Percentiles rank a stretch among this genome's conserved stretches.
These are phyloP conservation scores for Nesometra sesokonis DNA, from an alignment of 35 echinoderm and acorn worm genomes.

Conservation along the genomic window DNA sequence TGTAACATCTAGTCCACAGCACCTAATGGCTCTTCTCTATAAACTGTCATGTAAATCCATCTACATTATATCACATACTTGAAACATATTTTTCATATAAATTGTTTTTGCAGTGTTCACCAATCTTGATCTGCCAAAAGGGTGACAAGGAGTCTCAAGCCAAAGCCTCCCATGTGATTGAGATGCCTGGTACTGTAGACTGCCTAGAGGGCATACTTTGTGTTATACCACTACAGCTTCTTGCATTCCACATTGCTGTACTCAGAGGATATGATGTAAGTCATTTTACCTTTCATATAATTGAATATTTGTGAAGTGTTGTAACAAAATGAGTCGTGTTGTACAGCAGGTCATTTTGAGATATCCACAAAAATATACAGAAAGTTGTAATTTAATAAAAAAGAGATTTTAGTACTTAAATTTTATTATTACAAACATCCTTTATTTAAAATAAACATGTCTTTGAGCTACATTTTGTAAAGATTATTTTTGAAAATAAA, in stretches of 20 bases:
- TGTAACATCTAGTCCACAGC: too few relatives aligned
- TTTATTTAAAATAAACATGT: too few relatives aligned
- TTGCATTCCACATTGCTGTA: conserved; percentile 92
- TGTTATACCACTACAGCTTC: conserved; percentile 89
- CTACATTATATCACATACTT: too few relatives aligned
- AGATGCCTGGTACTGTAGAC: conserved; percentile 59
- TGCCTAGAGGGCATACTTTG: conserved; percentile 80
- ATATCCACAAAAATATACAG: too few relatives aligned
- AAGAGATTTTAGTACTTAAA: not conserved
- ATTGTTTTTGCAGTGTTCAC: conserved; percentile 50
- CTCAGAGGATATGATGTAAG: conserved; percentile 95
- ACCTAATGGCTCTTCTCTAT: too few relatives aligned
- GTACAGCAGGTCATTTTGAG: too few relatives aligned
- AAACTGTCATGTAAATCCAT: too few relatives aligned
- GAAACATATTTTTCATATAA: too few relatives aligned
- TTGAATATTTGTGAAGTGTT: too few relatives aligned
- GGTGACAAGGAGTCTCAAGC: conserved; percentile 50
- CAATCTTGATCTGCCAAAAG: conserved; percentile 83
- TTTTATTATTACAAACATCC: not conserved
- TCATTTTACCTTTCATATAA: not conserved
- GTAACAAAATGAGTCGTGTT: too few relatives aligned
- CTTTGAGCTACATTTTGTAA: too few relatives aligned
- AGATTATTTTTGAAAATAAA: not conserved
- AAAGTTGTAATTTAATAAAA: too few relatives aligned
- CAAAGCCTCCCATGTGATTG: conserved; percentile 48